Evolutionary conservation across 2,888 invertebrate genomes (phyloP).

Genomic region (Heliconius erato): DNA sequence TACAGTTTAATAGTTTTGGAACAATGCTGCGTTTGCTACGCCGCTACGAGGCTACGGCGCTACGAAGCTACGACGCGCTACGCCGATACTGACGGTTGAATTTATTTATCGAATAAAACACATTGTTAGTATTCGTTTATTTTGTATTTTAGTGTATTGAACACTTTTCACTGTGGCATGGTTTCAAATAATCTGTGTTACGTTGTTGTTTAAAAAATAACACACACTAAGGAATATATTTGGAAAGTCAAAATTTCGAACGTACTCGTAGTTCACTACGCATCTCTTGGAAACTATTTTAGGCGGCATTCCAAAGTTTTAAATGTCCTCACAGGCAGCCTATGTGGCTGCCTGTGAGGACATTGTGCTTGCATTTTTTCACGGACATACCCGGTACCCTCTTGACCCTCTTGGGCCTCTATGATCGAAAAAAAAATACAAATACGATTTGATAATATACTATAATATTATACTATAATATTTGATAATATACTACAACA

Average conservation of each 20-base stretch:
- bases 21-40: conserved; percentile 9
- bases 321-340: no score
- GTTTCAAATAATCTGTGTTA: not conserved
- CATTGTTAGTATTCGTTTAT: not conserved
- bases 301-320: no score
- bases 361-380: no score
- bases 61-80: not conserved
- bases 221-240: not conserved
- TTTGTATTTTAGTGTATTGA: not conserved
- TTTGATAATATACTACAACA: no score
- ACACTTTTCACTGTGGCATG: not conserved
- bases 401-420: no score
- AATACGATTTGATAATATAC: no score
- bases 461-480: no score
- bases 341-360: no score
- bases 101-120: conserved; percentile 13
- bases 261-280: no score
- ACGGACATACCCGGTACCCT: no score
- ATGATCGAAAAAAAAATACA: no score
- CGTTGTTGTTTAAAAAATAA: not conserved
- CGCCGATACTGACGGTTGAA: not conserved
- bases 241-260: not conserved
- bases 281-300: no score
- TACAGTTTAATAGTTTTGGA: conserved; percentile 30
- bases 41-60: not conserved